phyloP scores from a whole-genome alignment of 2,797 vertebrate genomes.

The Pitangus sulphuratus region DNA sequence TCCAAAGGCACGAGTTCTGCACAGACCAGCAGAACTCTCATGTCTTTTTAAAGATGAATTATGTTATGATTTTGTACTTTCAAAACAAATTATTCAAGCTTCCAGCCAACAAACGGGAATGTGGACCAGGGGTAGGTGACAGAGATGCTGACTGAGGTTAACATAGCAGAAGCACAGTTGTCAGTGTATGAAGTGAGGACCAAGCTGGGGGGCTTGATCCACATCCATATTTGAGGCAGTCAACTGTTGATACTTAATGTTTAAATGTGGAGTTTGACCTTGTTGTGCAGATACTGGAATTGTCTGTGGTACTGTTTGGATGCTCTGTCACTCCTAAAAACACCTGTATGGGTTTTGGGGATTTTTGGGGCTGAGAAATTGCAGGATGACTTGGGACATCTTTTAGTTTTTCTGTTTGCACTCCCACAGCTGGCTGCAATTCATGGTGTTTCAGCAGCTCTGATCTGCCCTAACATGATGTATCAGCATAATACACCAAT shows the following conservation, averaged over 20 bases:
- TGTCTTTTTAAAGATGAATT: not conserved
- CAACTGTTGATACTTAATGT: not conserved
- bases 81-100: not conserved
- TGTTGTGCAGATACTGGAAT: not conserved
- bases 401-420: not conserved
- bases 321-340: not conserved
- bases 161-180: not conserved
- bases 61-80: not conserved
- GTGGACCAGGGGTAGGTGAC: not conserved
- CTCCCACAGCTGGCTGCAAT: not conserved
- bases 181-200: not conserved
- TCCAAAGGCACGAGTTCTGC: not conserved
- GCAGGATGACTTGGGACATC: not conserved
- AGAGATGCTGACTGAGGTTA: not conserved
- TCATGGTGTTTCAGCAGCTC: not conserved
- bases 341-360: fast-evolving
- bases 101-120: not conserved
- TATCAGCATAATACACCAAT: not conserved
- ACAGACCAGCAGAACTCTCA: not conserved
- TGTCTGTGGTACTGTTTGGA: not conserved
- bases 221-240: not conserved
- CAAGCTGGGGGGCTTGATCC: not conserved
- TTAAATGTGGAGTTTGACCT: not conserved
- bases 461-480: not conserved
- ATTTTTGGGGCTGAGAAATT: not conserved